Evolutionary conservation across 2,888 invertebrate species (phyloP), one percentile per base, ranked within the genome.

Genomic region (Chrysolina americana): DNA sequence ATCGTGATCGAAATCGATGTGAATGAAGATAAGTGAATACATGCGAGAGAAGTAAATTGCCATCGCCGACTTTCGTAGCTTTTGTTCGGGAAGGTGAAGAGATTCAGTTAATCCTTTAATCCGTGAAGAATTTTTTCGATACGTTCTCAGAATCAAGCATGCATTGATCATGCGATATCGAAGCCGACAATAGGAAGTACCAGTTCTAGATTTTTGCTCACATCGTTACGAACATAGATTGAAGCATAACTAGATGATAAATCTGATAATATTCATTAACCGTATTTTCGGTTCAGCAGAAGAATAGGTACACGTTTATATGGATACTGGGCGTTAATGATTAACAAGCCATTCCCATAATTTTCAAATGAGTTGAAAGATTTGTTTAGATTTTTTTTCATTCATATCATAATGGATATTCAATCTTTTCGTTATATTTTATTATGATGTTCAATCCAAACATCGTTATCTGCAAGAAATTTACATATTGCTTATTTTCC

Each of bases 1-100:
- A 76, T 76, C 76, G 76, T 76, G 76, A 76, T 76, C 76, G 65
- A 70, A 74, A 66, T 68, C 72, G 76, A 76, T 76, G 72, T 70
- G 72, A 76, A 72, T 69, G 72, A 68, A 71, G 76, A 76, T 76
- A 74, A 72, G 76, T 68, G 70, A 71, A 65, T 69, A 65, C 65
- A 71, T 65, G 64, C 64, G 44, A 64, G 65, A 65, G 63, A 56
- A 68, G 62, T 70, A 66, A 74, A 70, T 74, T 74, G 70, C 65
- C 69, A 70, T 69, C 62, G 48, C 70, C 8, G 70, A 53, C 72
- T 72, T 72, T 68, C 68, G 72, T 23, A 68, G 59, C 68, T 63
- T 72, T 72, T 72, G 72, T 68, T 66, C 56, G 62, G 72, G 63
- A 64, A 41, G 63, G 48, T 62, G 68, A 64, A 68, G 68, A 72